Conservation (phyloP, 2,113 vertebrate genomes). For the Pangasianodon hypophthalmus region DNA sequence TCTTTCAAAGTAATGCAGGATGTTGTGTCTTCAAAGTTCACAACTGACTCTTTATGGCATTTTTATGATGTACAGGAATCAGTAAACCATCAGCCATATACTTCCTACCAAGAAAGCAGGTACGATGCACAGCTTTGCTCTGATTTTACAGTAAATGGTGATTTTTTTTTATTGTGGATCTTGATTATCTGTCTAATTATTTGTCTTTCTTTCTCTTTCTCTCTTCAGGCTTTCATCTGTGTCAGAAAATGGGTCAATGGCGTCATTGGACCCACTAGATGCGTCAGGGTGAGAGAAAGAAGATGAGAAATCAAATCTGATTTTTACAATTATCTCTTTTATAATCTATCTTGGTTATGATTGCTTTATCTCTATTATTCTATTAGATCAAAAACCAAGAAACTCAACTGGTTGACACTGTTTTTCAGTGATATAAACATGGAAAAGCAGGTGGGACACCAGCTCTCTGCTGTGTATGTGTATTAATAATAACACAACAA, state of each 20-base stretch:
- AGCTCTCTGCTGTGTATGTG: background rate
- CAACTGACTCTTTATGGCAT: background rate
- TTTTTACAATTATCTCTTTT: background rate
- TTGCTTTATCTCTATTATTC: background rate
- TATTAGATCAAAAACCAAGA: constrained; percentile 62
- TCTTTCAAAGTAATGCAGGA: background rate
- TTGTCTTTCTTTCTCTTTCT: background rate
- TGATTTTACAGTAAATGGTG: background rate
- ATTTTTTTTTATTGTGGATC: background rate
- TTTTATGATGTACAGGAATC: constrained; percentile 23
- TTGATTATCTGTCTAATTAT: background rate
- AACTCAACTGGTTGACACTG: constrained; percentile 75
- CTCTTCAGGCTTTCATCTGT: constrained; percentile 46
- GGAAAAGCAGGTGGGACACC: constrained; percentile 70
- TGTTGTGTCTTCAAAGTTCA: background rate
- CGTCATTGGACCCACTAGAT: constrained; percentile 66
- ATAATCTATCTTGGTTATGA: background rate
- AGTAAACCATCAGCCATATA: background rate
- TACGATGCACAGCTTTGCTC: background rate
- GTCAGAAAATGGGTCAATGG: constrained; percentile 49
- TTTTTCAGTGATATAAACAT: constrained; percentile 70
- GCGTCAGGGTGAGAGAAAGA: constrained; percentile 55
- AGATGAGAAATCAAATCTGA: background rate
- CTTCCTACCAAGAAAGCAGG: background rate
- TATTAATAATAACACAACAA: background rate